Evolutionary conservation across 2,113 vertebrate species (phyloP).

Genomic region (Todiramphus chloris): DNA sequence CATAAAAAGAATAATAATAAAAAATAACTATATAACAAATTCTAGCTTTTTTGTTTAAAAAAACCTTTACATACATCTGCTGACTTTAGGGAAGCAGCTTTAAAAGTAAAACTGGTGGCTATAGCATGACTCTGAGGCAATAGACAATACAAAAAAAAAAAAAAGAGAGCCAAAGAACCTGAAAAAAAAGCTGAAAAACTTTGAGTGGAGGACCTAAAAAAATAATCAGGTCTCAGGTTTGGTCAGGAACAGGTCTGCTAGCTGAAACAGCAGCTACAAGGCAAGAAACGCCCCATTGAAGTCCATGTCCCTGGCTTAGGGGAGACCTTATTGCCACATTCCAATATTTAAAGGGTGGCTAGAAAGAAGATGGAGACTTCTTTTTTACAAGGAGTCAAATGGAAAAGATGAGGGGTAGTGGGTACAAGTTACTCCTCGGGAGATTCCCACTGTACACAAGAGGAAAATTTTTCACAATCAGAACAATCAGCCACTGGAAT

Average conservation of each 20-base stretch:
- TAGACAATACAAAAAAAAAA: background rate
- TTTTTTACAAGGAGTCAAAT: background rate
- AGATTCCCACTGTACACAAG: background rate
- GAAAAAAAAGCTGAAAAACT: background rate
- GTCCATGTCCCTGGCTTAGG: background rate
- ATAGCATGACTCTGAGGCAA: background rate
- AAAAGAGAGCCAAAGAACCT: background rate
- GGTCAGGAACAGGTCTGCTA: background rate
- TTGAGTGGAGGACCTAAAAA: background rate
- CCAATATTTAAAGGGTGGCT: background rate
- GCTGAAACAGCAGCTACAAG: background rate
- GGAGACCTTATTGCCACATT: background rate
- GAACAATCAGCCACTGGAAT: background rate
- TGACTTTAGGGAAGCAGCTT: background rate
- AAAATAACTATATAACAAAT: background rate
- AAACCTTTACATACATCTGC: background rate
- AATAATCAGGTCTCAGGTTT: background rate
- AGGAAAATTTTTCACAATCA: background rate
- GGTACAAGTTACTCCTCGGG: background rate
- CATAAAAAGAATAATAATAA: background rate
- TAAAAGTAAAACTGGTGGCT: background rate
- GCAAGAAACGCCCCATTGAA: background rate
- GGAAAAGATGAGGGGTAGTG: background rate
- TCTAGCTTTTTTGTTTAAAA: background rate
- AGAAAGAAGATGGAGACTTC: background rate